A percentile compares a stretch with the other conserved stretches of the same genome.
Evolutionary conservation across 1,140 invertebrate species (phyloP).

Genomic region (Cydia strobilella): DNA sequence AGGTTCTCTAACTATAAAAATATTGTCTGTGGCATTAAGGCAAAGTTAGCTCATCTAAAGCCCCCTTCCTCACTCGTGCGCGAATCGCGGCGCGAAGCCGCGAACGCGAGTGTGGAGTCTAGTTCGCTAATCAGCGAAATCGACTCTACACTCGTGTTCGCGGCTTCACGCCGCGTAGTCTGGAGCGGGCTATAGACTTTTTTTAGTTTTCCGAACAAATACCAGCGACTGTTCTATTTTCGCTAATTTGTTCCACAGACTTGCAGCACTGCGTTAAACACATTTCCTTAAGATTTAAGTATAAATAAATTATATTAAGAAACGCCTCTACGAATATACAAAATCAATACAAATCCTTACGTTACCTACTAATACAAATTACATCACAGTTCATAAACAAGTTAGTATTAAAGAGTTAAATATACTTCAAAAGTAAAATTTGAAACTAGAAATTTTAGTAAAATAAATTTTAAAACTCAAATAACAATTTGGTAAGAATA

Average conservation of each 20-base stretch:
- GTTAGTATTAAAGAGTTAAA: constrained; percentile 68
- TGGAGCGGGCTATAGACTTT: too few relatives aligned
- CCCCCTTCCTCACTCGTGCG: too few relatives aligned
- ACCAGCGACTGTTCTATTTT: constrained; percentile 40
- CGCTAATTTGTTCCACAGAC: constrained; percentile 55
- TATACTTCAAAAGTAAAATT: constrained; percentile 64
- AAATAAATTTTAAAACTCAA: constrained; percentile 58
- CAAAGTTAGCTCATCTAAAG: constrained; percentile 35
- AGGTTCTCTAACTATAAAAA: constrained; percentile 38
- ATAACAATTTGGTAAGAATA: constrained; percentile 73
- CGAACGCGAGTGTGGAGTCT: too few relatives aligned
- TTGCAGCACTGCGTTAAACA: constrained; percentile 56
- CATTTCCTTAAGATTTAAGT: constrained; percentile 60
- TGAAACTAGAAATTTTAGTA: constrained; percentile 54
- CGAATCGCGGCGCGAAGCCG: too few relatives aligned
- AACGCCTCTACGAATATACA: constrained; percentile 78
- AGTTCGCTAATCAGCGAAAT: too few relatives aligned
- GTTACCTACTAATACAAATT: constrained; percentile 77
- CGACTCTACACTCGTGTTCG: too few relatives aligned
- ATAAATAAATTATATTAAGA: constrained; percentile 78
- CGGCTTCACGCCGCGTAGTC: too few relatives aligned
- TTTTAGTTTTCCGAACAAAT: constrained; percentile 51
- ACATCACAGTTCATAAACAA: constrained; percentile 80
- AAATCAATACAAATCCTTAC: constrained; percentile 78
- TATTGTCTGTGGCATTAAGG: constrained; percentile 37